A percentile compares a stretch with the other conserved stretches of the same genome.
These are phyloP conservation scores for Stomatorhinus walkeri DNA, from an alignment of 2,797 vertebrate species.

Conservation along the genomic window DNA sequence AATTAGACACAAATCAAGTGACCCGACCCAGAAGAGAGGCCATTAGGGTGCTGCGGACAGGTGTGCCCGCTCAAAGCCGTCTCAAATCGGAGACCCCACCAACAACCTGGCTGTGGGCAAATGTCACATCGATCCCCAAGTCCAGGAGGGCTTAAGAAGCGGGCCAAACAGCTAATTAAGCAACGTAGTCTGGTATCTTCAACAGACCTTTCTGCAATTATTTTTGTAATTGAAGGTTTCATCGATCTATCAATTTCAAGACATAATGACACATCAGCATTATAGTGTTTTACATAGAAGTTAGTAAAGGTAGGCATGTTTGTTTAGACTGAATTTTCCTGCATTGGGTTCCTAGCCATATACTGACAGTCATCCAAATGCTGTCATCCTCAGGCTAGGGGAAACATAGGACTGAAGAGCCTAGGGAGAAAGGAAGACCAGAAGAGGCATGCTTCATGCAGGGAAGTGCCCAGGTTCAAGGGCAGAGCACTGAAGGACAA, in stretches of 20 bases:
- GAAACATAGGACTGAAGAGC: background rate
- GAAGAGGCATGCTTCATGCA: background rate
- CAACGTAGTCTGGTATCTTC: no score
- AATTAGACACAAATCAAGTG: slow-evolving; percentile 17
- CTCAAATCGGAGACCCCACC: no score
- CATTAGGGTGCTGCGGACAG: slow-evolving; percentile 25
- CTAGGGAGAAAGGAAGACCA: background rate
- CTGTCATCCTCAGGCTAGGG: background rate
- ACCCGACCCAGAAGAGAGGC: slow-evolving; percentile 23
- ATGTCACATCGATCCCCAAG: background rate
- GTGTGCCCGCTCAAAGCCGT: slow-evolving; percentile 31
- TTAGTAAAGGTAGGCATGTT: background rate
- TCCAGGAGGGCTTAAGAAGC: background rate
- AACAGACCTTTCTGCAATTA: background rate
- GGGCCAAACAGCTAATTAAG: background rate
- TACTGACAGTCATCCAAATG: background rate
- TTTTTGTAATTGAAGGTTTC: background rate
- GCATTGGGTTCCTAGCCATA: background rate
- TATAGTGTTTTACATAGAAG: background rate
- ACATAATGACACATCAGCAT: background rate
- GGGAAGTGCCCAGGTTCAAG: background rate
- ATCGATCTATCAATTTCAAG: background rate
- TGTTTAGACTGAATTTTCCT: background rate
- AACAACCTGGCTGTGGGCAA: background rate
- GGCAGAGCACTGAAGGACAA: background rate